Evolutionary conservation across 1,140 invertebrate species (phyloP).

Genomic region (Coenobita brevimanus): DNA sequence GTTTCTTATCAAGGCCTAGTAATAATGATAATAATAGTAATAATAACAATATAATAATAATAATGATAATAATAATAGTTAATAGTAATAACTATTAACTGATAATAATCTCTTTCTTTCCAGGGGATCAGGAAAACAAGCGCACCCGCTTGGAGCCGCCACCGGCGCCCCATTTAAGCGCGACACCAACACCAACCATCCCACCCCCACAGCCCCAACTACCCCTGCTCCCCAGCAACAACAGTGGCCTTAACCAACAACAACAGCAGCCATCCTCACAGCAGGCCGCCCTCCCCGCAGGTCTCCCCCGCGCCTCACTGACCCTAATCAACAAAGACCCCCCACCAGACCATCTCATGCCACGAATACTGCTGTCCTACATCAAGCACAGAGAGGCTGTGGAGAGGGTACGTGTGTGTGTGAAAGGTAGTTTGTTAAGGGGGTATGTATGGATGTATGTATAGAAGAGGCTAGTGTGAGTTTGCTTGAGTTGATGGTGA

Average conservation of each 20-base stretch:
- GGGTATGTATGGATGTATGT: too few relatives aligned
- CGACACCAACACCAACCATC: slow-evolving; percentile 13
- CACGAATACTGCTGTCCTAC: slow-evolving; percentile 56
- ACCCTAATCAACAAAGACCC: slow-evolving; percentile 55
- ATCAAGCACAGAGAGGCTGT: slow-evolving; percentile 64
- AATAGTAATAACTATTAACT: too few relatives aligned
- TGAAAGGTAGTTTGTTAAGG: too few relatives aligned
- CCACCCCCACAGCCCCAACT: slow-evolving; percentile 9
- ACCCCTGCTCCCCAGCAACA: not conserved
- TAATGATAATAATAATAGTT: too few relatives aligned
- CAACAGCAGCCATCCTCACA: not conserved
- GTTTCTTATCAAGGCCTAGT: too few relatives aligned
- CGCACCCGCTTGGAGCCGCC: slow-evolving; percentile 55
- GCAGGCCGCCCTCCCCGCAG: not conserved
- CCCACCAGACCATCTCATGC: slow-evolving; percentile 34
- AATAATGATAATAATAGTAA: too few relatives aligned
- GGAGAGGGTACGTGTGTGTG: slow-evolving; percentile 66
- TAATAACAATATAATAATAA: too few relatives aligned
- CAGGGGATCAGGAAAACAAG: slow-evolving; percentile 67
- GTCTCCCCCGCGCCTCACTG: slow-evolving; percentile 4
- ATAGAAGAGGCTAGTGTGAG: too few relatives aligned
- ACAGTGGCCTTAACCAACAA: not conserved
- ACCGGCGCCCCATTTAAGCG: slow-evolving; percentile 41
- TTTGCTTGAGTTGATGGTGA: too few relatives aligned
- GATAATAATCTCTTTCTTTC: not conserved